These are phyloP conservation scores for Rhyacophila evoluta DNA, from an alignment of 2,888 invertebrate species.

Conservation along the genomic window DNA sequence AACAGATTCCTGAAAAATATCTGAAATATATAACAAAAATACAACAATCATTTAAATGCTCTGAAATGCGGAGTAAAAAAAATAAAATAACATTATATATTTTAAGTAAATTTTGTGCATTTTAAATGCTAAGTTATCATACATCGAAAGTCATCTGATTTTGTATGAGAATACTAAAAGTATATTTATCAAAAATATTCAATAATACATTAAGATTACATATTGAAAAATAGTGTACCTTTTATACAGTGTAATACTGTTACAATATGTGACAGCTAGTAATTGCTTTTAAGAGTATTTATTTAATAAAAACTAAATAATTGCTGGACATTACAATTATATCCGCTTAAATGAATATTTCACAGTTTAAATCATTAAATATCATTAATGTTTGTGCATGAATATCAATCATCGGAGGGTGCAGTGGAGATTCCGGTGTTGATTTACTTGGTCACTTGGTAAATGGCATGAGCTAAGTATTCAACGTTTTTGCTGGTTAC, in stretches of 20 bases:
- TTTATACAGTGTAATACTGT: not conserved
- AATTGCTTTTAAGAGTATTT: not conserved
- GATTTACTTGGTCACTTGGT: slow-evolving; percentile 85
- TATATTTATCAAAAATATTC: not conserved
- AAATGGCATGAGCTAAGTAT: slow-evolving; percentile 94
- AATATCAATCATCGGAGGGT: not conserved
- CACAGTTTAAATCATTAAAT: not conserved
- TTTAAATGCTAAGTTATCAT: not conserved
- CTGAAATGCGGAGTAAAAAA: not conserved
- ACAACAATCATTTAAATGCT: not conserved
- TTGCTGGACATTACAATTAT: not conserved
- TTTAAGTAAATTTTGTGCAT: slow-evolving; percentile 3
- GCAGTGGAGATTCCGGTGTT: not conserved
- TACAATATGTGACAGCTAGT: slow-evolving; percentile 9
- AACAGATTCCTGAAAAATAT: not conserved
- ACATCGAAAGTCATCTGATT: not conserved
- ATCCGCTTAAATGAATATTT: not conserved
- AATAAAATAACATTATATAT: not conserved
- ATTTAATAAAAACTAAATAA: not conserved
- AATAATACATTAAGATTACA: not conserved
- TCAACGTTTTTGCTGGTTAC: slow-evolving; percentile 94
- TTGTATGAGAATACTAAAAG: not conserved
- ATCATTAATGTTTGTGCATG: not conserved
- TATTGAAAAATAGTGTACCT: too few species aligned
- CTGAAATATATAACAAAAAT: not conserved